Evolutionary conservation across 2,888 invertebrate species (phyloP).

Genomic region (Acanthosepion esculentum): DNA sequence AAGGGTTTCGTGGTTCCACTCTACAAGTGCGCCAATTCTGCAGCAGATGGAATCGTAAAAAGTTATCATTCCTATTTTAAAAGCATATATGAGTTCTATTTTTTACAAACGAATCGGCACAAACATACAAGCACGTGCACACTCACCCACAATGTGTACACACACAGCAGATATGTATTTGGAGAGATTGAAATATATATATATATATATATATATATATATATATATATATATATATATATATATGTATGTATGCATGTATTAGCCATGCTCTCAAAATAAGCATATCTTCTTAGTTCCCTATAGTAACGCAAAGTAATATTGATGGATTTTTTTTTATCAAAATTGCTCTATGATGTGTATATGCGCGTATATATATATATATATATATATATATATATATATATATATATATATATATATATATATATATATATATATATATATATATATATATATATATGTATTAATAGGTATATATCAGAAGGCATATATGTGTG

Average conservation of each 20-base stretch:
- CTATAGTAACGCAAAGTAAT: too few species aligned
- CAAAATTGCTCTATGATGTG: too few species aligned
- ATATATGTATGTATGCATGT: background rate
- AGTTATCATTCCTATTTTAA: background rate
- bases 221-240: background rate
- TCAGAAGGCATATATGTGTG: too few species aligned
- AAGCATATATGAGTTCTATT: background rate
- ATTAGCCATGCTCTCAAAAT: too few species aligned
- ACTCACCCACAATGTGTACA: background rate
- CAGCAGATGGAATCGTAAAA: background rate
- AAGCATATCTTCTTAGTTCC: too few species aligned
- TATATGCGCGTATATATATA: too few species aligned
- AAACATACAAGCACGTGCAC: background rate
- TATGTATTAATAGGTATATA: too few species aligned
- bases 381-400: too few species aligned
- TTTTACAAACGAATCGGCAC: background rate
- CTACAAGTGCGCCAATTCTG: background rate
- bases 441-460: slow-evolving; percentile 5
- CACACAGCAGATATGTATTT: background rate
- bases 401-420: too few species aligned
- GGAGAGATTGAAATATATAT: too few species aligned
- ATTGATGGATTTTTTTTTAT: too few species aligned
- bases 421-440: background rate
- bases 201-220: background rate
- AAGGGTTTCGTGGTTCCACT: background rate